A percentile compares a stretch with the other conserved stretches of the same genome.
These are phyloP conservation scores for Microctonus brassicae DNA, from an alignment of 2,888 invertebrate species.

Conservation along the genomic window DNA sequence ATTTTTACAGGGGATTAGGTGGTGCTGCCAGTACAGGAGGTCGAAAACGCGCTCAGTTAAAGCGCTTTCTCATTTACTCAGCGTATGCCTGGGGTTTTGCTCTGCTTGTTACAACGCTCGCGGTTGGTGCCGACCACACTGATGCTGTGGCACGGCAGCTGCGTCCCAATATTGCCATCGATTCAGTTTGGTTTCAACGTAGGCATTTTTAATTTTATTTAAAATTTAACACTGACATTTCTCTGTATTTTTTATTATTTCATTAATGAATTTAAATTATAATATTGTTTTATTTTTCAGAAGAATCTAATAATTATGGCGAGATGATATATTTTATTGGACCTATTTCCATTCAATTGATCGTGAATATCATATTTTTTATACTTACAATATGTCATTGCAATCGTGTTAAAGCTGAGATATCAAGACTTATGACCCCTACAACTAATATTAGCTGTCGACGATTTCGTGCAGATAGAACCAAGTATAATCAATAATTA, in stretches of 20 bases:
- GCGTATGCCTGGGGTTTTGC: slow-evolving; percentile 81
- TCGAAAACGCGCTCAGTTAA: slow-evolving; percentile 52
- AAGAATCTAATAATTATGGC: slow-evolving; percentile 46
- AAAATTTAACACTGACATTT: not conserved
- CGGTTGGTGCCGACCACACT: slow-evolving; percentile 73
- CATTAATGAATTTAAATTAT: not conserved
- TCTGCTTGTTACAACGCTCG: slow-evolving; percentile 72
- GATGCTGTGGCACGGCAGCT: slow-evolving; percentile 70
- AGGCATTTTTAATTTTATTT: slow-evolving; percentile 58
- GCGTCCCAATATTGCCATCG: slow-evolving; percentile 75
- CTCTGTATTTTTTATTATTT: not conserved
- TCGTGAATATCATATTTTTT: slow-evolving; percentile 79
- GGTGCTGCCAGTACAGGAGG: slow-evolving; percentile 58
- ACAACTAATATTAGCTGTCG: slow-evolving; percentile 74
- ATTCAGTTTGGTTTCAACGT: slow-evolving; percentile 79
- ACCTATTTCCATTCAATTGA: slow-evolving; percentile 76
- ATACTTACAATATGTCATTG: slow-evolving; percentile 79
- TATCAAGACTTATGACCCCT: slow-evolving; percentile 78
- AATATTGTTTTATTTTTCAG: slow-evolving; percentile 38
- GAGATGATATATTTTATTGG: slow-evolving; percentile 75
- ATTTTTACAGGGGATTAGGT: slow-evolving; percentile 69
- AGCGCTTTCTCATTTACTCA: slow-evolving; percentile 77
- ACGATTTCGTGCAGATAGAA: slow-evolving; percentile 78
- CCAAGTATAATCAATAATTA: slow-evolving; percentile 71
- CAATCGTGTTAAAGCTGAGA: slow-evolving; percentile 81